phyloP scores from a whole-genome alignment of 2,888 invertebrate species.

The Tetragonisca angustula region DNA sequence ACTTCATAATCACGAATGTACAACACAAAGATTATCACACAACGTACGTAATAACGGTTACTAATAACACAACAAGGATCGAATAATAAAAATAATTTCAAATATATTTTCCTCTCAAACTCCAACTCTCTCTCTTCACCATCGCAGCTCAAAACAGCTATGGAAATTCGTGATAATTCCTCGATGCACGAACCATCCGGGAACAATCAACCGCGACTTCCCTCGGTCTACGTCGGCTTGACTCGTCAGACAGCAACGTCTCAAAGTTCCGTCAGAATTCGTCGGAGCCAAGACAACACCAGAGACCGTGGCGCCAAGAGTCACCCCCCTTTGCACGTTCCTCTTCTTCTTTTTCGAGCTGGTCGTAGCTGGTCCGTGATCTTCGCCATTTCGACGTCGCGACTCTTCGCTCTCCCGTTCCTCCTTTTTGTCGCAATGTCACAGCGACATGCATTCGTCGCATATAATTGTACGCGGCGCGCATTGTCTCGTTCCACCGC shows the following conservation, averaged over 20 bases:
- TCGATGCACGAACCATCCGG: not conserved
- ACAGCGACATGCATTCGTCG: slow-evolving; percentile 76
- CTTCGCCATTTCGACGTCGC: slow-evolving; percentile 38
- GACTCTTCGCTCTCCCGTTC: not conserved
- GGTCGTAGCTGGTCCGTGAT: slow-evolving; percentile 24
- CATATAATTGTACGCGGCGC: slow-evolving; percentile 75
- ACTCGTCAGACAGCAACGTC: slow-evolving; percentile 31
- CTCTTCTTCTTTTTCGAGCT: slow-evolving; percentile 31
- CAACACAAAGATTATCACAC: too few relatives aligned
- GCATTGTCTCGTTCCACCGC: slow-evolving; percentile 71
- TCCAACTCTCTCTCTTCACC: too few relatives aligned
- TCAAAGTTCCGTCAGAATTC: slow-evolving; percentile 66
- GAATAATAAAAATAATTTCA: too few relatives aligned
- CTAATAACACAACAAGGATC: too few relatives aligned
- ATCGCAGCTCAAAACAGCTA: too few relatives aligned
- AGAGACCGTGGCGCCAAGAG: slow-evolving; percentile 64
- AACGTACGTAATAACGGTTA: too few relatives aligned
- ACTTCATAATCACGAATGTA: not conserved
- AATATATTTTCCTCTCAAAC: too few relatives aligned
- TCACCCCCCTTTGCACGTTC: slow-evolving; percentile 38
- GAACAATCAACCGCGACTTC: too few relatives aligned
- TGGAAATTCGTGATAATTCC: too few relatives aligned
- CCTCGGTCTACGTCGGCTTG: not conserved
- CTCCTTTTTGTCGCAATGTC: slow-evolving; percentile 60
- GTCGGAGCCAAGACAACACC: slow-evolving; percentile 67